Evolutionary conservation across 2,797 vertebrate species (phyloP).

Genomic region (Erithacus rubecula): DNA sequence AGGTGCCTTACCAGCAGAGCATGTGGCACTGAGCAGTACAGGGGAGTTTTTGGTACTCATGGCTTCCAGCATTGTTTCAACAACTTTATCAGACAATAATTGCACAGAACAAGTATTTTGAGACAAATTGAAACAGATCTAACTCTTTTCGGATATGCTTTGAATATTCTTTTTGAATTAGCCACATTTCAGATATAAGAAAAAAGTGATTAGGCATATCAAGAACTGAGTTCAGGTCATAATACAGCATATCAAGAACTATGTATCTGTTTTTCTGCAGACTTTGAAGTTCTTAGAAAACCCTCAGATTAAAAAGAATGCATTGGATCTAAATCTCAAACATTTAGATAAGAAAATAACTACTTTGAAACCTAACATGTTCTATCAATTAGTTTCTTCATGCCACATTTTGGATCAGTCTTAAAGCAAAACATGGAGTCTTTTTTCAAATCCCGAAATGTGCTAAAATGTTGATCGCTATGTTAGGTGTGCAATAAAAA

Average conservation of each 20-base stretch:
- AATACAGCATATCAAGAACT: neutral
- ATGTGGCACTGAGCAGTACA: neutral
- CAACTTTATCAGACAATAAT: neutral
- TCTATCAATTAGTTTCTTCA: neutral
- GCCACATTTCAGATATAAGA: neutral
- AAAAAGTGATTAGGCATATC: neutral
- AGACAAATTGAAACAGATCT: neutral
- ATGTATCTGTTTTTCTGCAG: neutral
- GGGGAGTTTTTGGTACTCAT: rapidly evolving
- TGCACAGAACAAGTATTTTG: neutral
- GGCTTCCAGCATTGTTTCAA: neutral
- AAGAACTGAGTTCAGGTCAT: neutral
- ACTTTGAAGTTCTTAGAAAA: neutral
- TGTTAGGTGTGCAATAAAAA: neutral
- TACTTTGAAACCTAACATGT: neutral
- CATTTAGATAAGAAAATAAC: neutral
- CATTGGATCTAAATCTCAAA: neutral
- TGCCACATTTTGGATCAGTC: neutral
- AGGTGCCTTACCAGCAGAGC: no score
- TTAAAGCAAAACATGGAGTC: neutral
- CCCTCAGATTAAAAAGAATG: neutral
- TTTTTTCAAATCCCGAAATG: neutral
- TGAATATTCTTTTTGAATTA: neutral
- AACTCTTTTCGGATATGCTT: neutral
- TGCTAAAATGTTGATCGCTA: neutral